Evolutionary conservation across 1,140 invertebrate genomes (phyloP), one percentile per base, ranked within the genome.

Genomic region (Aporrectodea caliginosa): DNA sequence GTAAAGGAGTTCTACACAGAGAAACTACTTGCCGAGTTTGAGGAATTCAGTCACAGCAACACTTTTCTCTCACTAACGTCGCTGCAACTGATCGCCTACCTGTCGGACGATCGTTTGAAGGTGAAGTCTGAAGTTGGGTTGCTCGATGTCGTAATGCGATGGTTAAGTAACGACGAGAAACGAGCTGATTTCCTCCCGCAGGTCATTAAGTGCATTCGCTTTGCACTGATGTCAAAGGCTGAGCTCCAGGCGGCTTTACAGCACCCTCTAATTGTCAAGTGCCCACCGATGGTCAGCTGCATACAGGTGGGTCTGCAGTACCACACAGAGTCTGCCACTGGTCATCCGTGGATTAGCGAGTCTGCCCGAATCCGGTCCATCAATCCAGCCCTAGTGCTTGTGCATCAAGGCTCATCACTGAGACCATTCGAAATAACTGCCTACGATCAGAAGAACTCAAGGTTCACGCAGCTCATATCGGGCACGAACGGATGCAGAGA

Each of bases 81-180:
- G 1, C 78, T 35, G 2, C 2, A 78, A n/a, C 75, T 87, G 12
- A 79, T 83, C 1, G 82, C 84, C 31, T 86, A 87, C 73, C 58
- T 88, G 29, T 79, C 82, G 6, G 80, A 84, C 74, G 83, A 87
- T 77, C 80, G 75, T 1, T 77, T 88, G 32, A 81, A 83, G 43
- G 82, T 83, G 1, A 75, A 81, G 12, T 86, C 86, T 12, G 87
- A 88, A 78, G 85, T 82, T 77, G 83, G 93, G 92, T 93, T 97
- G 79, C 85, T 86, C 79, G 80, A 85, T 32, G 82, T 81, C 80
- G 69, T 88, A 30, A 84, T 85, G 29, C 82, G 84, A 69, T 88
- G 87, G 87, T 84, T 87, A 68, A 76, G 82, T 33, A 83, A 81
- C 68, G 83, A 83, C 75, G 81, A 83, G 0, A 69, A 75, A 2